Conservation (phyloP, 2,888 invertebrate species). For the Synanthedon vespiformis region DNA sequence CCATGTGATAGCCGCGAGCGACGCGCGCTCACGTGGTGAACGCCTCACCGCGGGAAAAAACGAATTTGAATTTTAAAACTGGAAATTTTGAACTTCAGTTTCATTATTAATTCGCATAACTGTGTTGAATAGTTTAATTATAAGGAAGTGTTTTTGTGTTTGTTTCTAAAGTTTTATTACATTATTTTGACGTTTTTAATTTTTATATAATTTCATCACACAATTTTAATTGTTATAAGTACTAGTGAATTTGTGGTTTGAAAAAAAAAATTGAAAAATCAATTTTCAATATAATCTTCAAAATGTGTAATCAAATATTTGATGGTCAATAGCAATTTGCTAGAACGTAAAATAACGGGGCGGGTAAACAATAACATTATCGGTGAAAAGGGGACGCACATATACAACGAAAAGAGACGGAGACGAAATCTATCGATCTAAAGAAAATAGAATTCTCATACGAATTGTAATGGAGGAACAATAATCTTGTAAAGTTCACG, state of each 20-base stretch:
- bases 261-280: no score
- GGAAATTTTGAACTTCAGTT: slow-evolving; percentile 1
- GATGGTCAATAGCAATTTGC: slow-evolving; percentile 41
- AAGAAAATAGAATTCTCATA: slow-evolving; percentile 69
- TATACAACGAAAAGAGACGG: slow-evolving; percentile 26
- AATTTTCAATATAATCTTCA: neutral
- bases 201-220: no score
- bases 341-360: slow-evolving; percentile 46
- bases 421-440: slow-evolving; percentile 41
- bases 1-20: slow-evolving; percentile 69
- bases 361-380: slow-evolving; percentile 65
- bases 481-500: slow-evolving; percentile 69
- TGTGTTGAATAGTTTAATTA: neutral
- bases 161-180: neutral
- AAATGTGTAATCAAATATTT: slow-evolving; percentile 39
- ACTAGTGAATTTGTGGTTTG: no score
- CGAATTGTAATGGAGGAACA: slow-evolving; percentile 58
- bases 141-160: neutral
- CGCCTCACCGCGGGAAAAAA: slow-evolving; percentile 30
- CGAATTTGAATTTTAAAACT: slow-evolving; percentile 23
- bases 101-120: neutral
- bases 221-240: no score
- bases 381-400: slow-evolving; percentile 32
- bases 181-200: no score
- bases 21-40: slow-evolving; percentile 43